Base-by-base conservation (phyloP, 1,140 invertebrate genomes). In the Atta cephalotes region DNA sequence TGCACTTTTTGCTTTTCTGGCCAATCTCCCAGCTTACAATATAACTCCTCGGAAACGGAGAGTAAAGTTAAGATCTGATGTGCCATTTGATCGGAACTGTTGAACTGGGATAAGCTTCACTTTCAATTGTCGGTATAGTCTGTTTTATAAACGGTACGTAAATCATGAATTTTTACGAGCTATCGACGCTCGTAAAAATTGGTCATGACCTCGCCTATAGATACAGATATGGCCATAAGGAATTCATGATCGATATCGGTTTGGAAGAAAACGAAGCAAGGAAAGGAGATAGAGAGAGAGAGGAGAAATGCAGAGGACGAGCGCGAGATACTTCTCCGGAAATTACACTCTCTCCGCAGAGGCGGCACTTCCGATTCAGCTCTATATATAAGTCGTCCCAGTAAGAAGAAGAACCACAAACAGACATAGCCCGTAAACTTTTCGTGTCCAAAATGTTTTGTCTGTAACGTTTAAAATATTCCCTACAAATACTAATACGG, bases 271-370 rank as follows among this genome's bases (percentile, higher is more conserved):
- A 51, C 49, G 58, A 63, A 60, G 78, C 6, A 31, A 7, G 2
- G 10, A 10, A 60, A 62, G 2, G 6, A 14, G 9, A 10, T 28
- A 21, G 21, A 25, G 25, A 63, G 62, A 56, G 77, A 16, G 9
- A 7, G 35, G 56, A 56, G 35, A 25, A 60, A 63, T 21, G 49
- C 14, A 28, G 39, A 28, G 63, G 53, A 71, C 31, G 56, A 62
- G 49, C 25, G 81, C 58, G 71, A 56, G 87, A 91, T 92, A 91
- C 88, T 90, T 82, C 16, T 31, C 91, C 92, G 92, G 92, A 93
- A 93, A 93, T 93, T 93, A 91, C 92, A 72, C 85, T 91, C 87
- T 89, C 87, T 72, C 63, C 81, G 56, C 77, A 79, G 80, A 85
- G 90, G 81, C 63, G 74, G 86, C 39, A 81, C 65, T 88, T 92